Evolutionary conservation across 2,888 invertebrate genomes (phyloP).

Genomic region (Cheilosia pagana): DNA sequence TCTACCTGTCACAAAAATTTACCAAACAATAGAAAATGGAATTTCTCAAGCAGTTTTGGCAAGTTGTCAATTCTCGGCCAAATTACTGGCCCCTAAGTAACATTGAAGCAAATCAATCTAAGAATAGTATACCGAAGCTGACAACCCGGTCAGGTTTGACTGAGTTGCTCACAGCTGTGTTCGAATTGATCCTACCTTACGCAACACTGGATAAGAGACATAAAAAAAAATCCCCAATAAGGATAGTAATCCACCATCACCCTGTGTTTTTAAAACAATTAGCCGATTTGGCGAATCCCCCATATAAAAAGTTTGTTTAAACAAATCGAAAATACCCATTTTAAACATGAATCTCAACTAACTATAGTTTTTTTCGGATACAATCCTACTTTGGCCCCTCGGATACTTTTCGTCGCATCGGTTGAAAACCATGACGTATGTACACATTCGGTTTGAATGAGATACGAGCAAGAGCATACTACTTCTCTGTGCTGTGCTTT

Average conservation of each 20-base stretch:
- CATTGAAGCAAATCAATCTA: not conserved
- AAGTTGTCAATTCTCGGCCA: not conserved
- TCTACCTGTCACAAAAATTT: not conserved
- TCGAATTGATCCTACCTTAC: too few relatives aligned
- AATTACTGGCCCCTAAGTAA: constrained; percentile 7
- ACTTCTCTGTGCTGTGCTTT: not conserved
- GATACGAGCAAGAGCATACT: not conserved
- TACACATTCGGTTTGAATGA: constrained; percentile 9
- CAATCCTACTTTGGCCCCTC: constrained; percentile 28
- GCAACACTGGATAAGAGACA: too few relatives aligned
- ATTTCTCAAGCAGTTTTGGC: constrained; percentile 3
- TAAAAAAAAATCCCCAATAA: not conserved
- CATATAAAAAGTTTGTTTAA: constrained; percentile 6
- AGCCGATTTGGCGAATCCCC: constrained; percentile 1
- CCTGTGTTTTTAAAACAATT: constrained; percentile 44
- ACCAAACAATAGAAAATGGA: not conserved
- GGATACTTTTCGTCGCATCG: constrained; percentile 7
- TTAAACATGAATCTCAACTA: constrained; percentile 24
- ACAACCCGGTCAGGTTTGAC: too few relatives aligned
- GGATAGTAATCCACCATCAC: not conserved
- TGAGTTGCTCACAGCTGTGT: too few relatives aligned
- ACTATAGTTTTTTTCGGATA: constrained; percentile 10
- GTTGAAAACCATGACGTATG: constrained; percentile 51
- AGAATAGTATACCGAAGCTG: too few relatives aligned
- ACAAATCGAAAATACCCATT: constrained; percentile 3